These are phyloP conservation scores for Drosophila malerkotliana DNA, from an alignment of 1,140 invertebrate species.

Conservation along the genomic window DNA sequence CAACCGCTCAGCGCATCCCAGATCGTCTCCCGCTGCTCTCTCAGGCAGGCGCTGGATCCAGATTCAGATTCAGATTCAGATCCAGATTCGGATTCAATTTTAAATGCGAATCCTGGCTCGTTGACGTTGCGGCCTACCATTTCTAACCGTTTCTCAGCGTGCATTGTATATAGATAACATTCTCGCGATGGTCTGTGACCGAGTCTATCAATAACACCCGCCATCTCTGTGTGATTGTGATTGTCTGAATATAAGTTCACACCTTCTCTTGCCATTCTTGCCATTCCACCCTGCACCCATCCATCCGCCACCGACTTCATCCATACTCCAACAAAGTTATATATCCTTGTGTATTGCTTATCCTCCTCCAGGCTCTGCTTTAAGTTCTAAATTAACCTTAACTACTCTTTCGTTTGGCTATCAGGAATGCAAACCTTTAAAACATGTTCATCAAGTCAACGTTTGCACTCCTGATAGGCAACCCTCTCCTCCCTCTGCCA, in stretches of 20 bases:
- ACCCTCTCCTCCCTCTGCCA: not conserved
- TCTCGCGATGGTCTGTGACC: constrained; percentile 18
- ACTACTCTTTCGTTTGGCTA: not conserved
- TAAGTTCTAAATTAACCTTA: constrained; percentile 26
- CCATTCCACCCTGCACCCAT: constrained; percentile 8
- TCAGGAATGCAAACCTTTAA: constrained; percentile 4
- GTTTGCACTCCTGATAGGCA: not conserved
- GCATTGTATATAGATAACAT: constrained; percentile 42
- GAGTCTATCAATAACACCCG: constrained; percentile 8
- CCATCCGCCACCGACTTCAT: constrained; percentile 26
- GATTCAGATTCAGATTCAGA: not conserved
- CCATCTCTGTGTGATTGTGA: constrained; percentile 26
- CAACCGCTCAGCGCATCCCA: constrained; percentile 25
- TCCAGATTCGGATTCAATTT: constrained; percentile 3
- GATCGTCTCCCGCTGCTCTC: constrained; percentile 38
- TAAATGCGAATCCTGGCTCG: constrained; percentile 18
- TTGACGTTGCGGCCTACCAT: constrained; percentile 41
- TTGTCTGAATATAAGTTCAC: constrained; percentile 28
- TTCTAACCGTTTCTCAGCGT: constrained; percentile 48
- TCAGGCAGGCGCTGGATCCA: constrained; percentile 16
- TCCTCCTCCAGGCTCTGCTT: constrained; percentile 43
- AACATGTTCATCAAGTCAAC: not conserved
- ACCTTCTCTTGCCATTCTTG: constrained; percentile 6
- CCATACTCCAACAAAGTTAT: constrained; percentile 11
- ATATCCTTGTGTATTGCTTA: constrained; percentile 26